Percentiles rank a stretch among this genome's conserved stretches.
phyloP scores from a whole-genome alignment of 2,797 vertebrate species.

The Hybognathus amarus region DNA sequence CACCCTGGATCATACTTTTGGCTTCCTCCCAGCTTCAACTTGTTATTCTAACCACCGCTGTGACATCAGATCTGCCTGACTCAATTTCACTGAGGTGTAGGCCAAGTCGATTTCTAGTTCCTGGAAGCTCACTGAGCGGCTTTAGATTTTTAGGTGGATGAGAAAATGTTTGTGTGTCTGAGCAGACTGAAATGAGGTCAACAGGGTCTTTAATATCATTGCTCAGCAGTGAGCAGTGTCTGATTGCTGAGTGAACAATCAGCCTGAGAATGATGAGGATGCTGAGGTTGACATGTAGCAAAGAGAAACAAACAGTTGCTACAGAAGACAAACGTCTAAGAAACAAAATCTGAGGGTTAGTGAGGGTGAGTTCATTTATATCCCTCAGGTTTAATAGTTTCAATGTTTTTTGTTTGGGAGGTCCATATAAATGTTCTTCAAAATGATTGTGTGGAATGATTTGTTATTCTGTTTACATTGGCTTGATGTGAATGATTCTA shows the following conservation, averaged over 20 bases:
- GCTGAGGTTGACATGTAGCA: conserved; percentile 44
- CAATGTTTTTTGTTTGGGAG: conserved; percentile 68
- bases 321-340: conserved; percentile 44
- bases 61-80: conserved; percentile 76
- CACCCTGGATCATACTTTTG: conserved; percentile 73
- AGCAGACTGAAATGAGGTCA: conserved; percentile 55
- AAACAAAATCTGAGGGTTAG: conserved; percentile 52
- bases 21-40: conserved; percentile 73
- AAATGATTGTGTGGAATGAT: conserved; percentile 69
- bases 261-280: conserved; percentile 51
- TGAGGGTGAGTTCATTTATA: conserved; percentile 68
- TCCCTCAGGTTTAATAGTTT: conserved; percentile 26
- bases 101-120: conserved; percentile 66
- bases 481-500: conserved; percentile 57
- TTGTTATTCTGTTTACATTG: conserved; percentile 72
- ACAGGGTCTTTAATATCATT: conserved; percentile 38
- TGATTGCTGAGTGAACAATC: conserved; percentile 46
- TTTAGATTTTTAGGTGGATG: conserved; percentile 50
- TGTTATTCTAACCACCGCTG: conserved; percentile 73
- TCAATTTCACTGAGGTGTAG: conserved; percentile 69
- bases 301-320: conserved; percentile 55
- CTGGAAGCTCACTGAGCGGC: conserved; percentile 58
- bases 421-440: conserved; percentile 66
- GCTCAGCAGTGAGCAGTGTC: conserved; percentile 42
- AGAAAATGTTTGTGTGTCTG: conserved; percentile 53